Conservation (phyloP, 2,888 invertebrate species). For the Apotomis betuletana region DNA sequence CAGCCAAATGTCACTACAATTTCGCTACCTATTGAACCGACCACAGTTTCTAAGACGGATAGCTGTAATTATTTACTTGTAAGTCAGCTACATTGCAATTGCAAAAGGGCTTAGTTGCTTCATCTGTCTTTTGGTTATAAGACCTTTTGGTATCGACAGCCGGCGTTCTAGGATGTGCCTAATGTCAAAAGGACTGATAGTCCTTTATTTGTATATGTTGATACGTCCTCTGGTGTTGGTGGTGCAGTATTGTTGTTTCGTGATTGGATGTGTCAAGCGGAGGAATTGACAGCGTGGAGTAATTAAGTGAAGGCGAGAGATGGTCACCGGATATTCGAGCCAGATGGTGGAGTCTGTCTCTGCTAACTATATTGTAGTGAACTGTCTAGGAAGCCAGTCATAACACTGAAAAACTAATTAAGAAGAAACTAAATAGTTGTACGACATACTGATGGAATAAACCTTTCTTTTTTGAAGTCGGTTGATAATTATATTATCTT, state of each 20-base stretch:
- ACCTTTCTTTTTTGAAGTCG: too few species aligned
- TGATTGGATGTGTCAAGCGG: conserved; percentile 33
- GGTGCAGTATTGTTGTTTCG: conserved; percentile 9
- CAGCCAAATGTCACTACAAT: not conserved
- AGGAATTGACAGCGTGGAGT: conserved; percentile 51
- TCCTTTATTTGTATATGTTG: not conserved
- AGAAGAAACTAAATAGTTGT: too few species aligned
- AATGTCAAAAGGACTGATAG: not conserved
- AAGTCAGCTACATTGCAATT: not conserved
- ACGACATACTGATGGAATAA: too few species aligned
- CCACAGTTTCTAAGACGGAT: not conserved
- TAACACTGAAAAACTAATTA: too few species aligned
- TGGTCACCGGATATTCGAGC: not conserved
- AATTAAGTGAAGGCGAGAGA: conserved; percentile 45
- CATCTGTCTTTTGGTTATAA: not conserved
- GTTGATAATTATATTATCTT: too few species aligned
- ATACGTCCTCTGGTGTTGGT: not conserved
- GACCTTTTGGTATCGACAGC: not conserved
- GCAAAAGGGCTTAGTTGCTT: not conserved
- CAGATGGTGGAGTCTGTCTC: not conserved
- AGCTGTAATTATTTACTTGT: not conserved
- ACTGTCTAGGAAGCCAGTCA: too few species aligned
- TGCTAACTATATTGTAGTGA: not conserved
- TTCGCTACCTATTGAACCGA: not conserved
- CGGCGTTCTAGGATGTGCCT: not conserved